Conservation (phyloP, 2,888 invertebrate species). For the Melipona beecheii region DNA sequence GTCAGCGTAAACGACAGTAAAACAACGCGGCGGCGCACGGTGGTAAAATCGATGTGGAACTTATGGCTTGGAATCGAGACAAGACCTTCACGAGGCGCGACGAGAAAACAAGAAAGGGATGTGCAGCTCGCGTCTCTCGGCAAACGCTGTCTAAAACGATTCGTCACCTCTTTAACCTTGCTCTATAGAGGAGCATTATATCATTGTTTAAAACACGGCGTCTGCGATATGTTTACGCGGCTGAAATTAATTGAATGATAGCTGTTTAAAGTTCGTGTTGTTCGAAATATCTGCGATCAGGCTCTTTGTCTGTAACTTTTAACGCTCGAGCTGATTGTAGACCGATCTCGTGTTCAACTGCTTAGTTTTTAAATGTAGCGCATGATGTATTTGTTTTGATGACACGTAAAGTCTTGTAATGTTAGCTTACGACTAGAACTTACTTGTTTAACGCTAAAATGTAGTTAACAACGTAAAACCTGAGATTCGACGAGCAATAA, state of each 20-base stretch:
- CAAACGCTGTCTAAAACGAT: no score
- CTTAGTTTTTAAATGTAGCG: neutral
- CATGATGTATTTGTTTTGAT: neutral
- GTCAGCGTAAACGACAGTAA: slow-evolving; percentile 75
- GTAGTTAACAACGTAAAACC: neutral
- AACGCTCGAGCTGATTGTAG: no score
- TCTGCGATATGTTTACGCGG: neutral
- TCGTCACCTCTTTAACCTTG: no score
- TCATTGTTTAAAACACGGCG: neutral
- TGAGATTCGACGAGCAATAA: neutral
- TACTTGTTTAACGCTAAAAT: neutral
- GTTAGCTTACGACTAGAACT: neutral
- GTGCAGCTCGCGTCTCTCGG: no score
- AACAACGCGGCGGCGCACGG: slow-evolving; percentile 46
- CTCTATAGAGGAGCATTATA: neutral
- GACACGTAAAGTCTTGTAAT: neutral
- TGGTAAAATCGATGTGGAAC: slow-evolving; percentile 43
- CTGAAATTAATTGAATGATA: neutral
- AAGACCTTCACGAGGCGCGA: slow-evolving; percentile 31
- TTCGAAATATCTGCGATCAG: neutral
- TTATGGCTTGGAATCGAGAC: slow-evolving; percentile 46
- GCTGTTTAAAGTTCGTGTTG: no score
- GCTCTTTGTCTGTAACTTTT: neutral
- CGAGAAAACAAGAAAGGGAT: slow-evolving; percentile 23
- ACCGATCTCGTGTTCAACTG: neutral